Evolutionary conservation across 2,797 vertebrate genomes (phyloP).

Genomic region (Melanotaenia boesemani): DNA sequence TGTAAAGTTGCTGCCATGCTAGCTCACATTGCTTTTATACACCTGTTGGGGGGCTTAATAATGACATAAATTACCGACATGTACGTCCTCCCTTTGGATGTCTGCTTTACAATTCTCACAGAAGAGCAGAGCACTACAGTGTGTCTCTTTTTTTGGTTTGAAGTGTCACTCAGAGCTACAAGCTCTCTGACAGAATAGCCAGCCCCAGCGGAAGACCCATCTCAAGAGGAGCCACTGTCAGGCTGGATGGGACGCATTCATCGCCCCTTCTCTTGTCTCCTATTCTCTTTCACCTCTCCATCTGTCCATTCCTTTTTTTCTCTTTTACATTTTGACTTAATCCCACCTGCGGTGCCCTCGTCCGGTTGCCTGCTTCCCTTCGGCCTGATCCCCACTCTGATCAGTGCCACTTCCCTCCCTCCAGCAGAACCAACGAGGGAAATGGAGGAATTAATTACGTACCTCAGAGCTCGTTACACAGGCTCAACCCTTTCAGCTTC

Average conservation of each 20-base stretch:
- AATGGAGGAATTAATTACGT: slow-evolving; percentile 81
- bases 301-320: slow-evolving; percentile 29
- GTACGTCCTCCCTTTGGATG: slow-evolving; percentile 15
- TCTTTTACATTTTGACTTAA: slow-evolving; percentile 61
- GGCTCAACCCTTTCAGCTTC: slow-evolving; percentile 61
- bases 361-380: slow-evolving; percentile 49
- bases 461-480: slow-evolving; percentile 74
- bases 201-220: slow-evolving; percentile 63
- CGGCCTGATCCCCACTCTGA: slow-evolving; percentile 59
- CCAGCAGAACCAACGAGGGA: slow-evolving; percentile 34
- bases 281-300: slow-evolving; percentile 35
- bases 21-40: background rate
- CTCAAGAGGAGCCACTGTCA: slow-evolving; percentile 63
- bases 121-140: slow-evolving; percentile 39
- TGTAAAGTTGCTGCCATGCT: slow-evolving; percentile 5
- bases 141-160: slow-evolving; percentile 50
- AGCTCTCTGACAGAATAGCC: slow-evolving; percentile 65
- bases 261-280: background rate
- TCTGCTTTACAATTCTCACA: slow-evolving; percentile 52
- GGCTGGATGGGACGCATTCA: slow-evolving; percentile 33
- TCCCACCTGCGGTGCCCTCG: slow-evolving; percentile 52
- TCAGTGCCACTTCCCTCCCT: slow-evolving; percentile 59
- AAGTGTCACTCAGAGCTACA: slow-evolving; percentile 59
- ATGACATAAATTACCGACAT: slow-evolving; percentile 28
- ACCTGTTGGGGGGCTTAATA: slow-evolving; percentile 9